Evolutionary conservation across 2,888 invertebrate species (phyloP).

Genomic region (Calameuta filiformis): DNA sequence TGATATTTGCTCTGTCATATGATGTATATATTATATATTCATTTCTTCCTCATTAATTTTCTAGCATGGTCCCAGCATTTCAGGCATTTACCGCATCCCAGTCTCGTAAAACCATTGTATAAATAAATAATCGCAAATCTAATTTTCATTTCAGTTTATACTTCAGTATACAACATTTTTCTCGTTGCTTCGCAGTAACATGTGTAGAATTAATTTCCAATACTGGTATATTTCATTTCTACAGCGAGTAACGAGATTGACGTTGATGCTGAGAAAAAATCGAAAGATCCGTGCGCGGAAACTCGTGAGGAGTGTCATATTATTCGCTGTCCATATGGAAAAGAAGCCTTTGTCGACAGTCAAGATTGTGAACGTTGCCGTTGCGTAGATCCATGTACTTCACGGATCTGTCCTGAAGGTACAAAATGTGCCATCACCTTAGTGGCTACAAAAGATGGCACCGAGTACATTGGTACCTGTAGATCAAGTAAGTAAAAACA

Average conservation of each 20-base stretch:
- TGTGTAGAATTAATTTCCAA: not conserved
- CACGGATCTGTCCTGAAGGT: conserved; percentile 71
- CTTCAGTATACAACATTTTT: not conserved
- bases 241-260: conserved; percentile 63
- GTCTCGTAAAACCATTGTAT: not conserved
- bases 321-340: conserved; percentile 79
- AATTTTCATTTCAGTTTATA: not conserved
- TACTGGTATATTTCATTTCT: conserved; percentile 1
- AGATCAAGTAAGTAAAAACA: conserved; percentile 69
- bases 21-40: not conserved
- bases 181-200: not conserved
- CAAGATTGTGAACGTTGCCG: conserved; percentile 79
- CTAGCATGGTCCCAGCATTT: not conserved
- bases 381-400: conserved; percentile 81
- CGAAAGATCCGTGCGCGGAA: conserved; percentile 69
- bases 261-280: conserved; percentile 51
- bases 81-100: not conserved
- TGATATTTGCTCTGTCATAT: not conserved
- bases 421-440: conserved; percentile 76
- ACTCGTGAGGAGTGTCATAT: conserved; percentile 73
- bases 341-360: conserved; percentile 72
- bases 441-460: conserved; percentile 56
- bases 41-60: not conserved
- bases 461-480: conserved; percentile 73
- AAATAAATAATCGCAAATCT: not conserved